Percentiles rank a stretch among this genome's conserved stretches.
phyloP scores from a whole-genome alignment of 1,140 invertebrate species.

The Camponotus floridanus region DNA sequence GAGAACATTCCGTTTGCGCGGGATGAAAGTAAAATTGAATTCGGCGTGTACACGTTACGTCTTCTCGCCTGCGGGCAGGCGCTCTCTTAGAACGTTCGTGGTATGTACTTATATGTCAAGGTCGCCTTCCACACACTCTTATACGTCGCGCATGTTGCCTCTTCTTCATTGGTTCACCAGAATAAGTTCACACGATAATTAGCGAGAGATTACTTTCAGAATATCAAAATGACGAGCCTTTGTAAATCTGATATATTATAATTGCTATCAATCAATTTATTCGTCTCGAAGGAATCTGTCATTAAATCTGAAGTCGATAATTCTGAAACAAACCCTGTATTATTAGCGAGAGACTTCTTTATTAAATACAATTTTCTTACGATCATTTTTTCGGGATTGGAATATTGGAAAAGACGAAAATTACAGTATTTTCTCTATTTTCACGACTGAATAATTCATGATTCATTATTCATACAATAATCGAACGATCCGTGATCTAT shows the following conservation, averaged over 20 bases:
- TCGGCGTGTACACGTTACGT: slow-evolving; percentile 69
- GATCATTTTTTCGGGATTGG: background rate
- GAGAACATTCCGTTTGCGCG: slow-evolving; percentile 1
- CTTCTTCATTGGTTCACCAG: slow-evolving; percentile 75
- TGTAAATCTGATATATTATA: background rate
- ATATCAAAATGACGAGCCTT: background rate
- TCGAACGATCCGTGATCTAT: slow-evolving; percentile 38
- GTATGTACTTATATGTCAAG: slow-evolving; percentile 76
- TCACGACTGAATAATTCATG: slow-evolving; percentile 28
- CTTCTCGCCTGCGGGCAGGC: slow-evolving; percentile 72
- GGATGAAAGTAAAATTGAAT: slow-evolving; percentile 77
- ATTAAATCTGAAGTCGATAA: background rate
- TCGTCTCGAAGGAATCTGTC: background rate
- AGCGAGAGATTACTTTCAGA: slow-evolving; percentile 13
- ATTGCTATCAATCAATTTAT: background rate
- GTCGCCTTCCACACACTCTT: slow-evolving; percentile 57
- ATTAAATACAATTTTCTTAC: background rate
- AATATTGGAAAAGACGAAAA: background rate
- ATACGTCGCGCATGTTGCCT: background rate
- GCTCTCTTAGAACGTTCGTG: slow-evolving; percentile 72
- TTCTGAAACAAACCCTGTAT: background rate
- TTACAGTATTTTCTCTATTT: background rate
- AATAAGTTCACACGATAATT: slow-evolving; percentile 49
- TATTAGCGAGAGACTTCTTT: background rate
- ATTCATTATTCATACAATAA: background rate